Evolutionary conservation across 2,888 invertebrate genomes (phyloP), one percentile per base, ranked within the genome.

Genomic region (Lucinisca nassula): DNA sequence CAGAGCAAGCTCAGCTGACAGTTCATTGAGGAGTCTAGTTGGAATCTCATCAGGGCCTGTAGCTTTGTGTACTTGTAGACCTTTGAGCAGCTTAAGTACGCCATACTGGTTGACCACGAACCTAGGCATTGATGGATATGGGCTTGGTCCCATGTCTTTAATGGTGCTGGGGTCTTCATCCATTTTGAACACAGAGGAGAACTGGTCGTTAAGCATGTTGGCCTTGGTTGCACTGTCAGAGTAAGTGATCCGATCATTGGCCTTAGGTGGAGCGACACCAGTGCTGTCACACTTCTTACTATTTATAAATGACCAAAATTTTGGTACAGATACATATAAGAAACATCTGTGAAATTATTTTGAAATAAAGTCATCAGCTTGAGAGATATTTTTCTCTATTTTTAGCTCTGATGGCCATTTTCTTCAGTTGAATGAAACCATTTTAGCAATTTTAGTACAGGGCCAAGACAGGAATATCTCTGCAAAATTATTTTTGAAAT

Each of bases 181-280:
- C 32, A 74, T 37, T 6, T 45, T 82, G 76, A 61, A 61, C n/a
- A n/a, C n/a, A n/a, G n/a, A n/a, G n/a, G n/a, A n/a, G n/a, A n/a
- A n/a, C 27, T 70, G 70, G 14, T 79, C 45, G 30, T 87, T 83
- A 1, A 87, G 67, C 30, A 87, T 70, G 45, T 80, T 79, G 17
- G 79, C 82, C 49, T 83, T 51, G 51, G 51, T 21, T n/a, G 51
- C 14, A 51, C 51, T 51, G 51, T 51, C 51, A 21, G 51, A 51
- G 51, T 51, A 51, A 21, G 51, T 51, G 21, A 51, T 51, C n/a
- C 51, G 17, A 51, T 51, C 51, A n/a, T 12, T 51, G 21, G 51
- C 51, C n/a, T 51, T 51, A 21, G 21, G 51, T 51, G 8, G 51
- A 12, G 45, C 45, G n/a, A n/a, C n/a, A n/a, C n/a, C n/a, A n/a